A percentile compares a stretch with the other conserved stretches of the same genome.
Conservation (phyloP, 2,888 invertebrate species). For the Chalcis sispes region DNA sequence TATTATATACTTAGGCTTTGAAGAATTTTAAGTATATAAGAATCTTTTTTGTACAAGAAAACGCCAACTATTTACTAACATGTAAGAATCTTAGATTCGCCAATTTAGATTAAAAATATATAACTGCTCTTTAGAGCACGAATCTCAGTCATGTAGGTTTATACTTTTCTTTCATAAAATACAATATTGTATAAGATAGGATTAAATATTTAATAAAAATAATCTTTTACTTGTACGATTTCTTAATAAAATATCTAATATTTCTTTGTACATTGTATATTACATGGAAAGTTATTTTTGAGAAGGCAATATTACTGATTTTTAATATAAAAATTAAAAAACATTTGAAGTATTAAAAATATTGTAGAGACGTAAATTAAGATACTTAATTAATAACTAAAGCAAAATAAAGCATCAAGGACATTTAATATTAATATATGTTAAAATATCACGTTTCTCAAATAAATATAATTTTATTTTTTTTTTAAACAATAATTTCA, state of each 20-base stretch:
- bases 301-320: slow-evolving; percentile 41
- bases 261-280: slow-evolving; percentile 52
- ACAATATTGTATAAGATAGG: slow-evolving; percentile 35
- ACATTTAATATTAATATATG: too few species aligned
- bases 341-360: too few species aligned
- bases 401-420: too few species aligned
- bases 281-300: slow-evolving; percentile 25
- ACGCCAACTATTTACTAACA: slow-evolving; percentile 32
- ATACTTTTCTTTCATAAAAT: slow-evolving; percentile 44
- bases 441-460: too few species aligned
- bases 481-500: too few species aligned
- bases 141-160: slow-evolving; percentile 46
- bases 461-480: too few species aligned
- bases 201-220: slow-evolving; percentile 51
- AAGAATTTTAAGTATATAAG: slow-evolving; percentile 42
- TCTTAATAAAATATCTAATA: slow-evolving; percentile 51
- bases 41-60: slow-evolving; percentile 44
- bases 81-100: slow-evolving; percentile 48
- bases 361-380: too few species aligned
- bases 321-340: too few species aligned
- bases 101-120: slow-evolving; percentile 56
- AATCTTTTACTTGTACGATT: slow-evolving; percentile 41
- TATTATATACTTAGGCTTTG: slow-evolving; percentile 19
- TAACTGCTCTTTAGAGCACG: slow-evolving; percentile 26
- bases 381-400: too few species aligned